A percentile compares a stretch with the other conserved stretches of the same genome.
Evolutionary conservation across 2,888 invertebrate species (phyloP).

Genomic region (Magallana nippona): DNA sequence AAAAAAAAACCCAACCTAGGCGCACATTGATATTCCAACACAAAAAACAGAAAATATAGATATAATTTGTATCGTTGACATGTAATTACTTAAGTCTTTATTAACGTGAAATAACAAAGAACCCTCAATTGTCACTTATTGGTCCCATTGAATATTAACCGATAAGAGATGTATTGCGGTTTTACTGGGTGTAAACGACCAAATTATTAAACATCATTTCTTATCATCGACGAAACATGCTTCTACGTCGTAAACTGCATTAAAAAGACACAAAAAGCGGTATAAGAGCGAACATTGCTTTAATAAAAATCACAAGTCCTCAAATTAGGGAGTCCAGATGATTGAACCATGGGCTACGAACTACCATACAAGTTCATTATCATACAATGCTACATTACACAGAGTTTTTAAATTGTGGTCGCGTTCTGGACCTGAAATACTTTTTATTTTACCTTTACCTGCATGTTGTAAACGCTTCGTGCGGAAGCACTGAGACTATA

Average conservation of each 20-base stretch:
- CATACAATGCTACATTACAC: slow-evolving; percentile 1
- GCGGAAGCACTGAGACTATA: slow-evolving; percentile 34
- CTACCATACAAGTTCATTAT: slow-evolving; percentile 4
- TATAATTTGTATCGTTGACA: too few relatives aligned
- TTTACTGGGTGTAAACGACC: slow-evolving; percentile 1
- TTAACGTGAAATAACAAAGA: background rate
- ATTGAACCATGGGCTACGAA: background rate
- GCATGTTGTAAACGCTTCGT: slow-evolving; percentile 25
- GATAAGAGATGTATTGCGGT: slow-evolving; percentile 11
- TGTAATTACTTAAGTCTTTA: background rate
- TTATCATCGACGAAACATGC: background rate
- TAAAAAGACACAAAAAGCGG: background rate
- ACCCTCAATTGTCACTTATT: background rate
- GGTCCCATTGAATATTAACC: background rate
- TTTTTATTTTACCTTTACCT: slow-evolving; percentile 24
- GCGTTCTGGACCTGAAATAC: slow-evolving; percentile 9
- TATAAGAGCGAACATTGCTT: background rate
- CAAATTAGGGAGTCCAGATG: background rate
- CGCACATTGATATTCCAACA: too few relatives aligned
- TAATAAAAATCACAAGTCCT: background rate
- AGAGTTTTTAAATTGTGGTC: slow-evolving; percentile 28
- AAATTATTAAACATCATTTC: background rate
- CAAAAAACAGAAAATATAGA: background rate
- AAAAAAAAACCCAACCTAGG: too few relatives aligned
- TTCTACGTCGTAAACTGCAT: background rate